phyloP scores from a whole-genome alignment of 2,113 vertebrate species.

The Colius striatus region DNA sequence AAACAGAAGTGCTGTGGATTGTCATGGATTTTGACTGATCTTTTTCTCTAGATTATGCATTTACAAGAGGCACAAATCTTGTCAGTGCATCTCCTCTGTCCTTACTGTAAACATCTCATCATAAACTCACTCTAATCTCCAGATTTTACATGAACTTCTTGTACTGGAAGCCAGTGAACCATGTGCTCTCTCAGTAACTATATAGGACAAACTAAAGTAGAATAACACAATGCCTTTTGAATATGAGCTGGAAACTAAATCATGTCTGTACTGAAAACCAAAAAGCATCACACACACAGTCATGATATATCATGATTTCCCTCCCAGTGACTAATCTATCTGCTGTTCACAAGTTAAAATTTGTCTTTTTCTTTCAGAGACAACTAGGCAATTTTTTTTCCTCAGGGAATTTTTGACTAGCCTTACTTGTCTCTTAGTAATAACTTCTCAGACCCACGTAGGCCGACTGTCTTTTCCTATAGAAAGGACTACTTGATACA shows the following conservation, averaged over 20 bases:
- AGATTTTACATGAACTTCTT: rapidly evolving
- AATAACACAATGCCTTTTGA: neutral
- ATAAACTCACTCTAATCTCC: neutral
- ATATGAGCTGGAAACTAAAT: neutral
- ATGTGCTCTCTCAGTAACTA: neutral
- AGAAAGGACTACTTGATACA: neutral
- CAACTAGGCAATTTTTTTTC: neutral
- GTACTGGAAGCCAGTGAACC: neutral
- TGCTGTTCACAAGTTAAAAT: neutral
- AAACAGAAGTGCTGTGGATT: neutral
- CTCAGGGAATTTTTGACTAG: neutral
- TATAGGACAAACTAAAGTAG: neutral
- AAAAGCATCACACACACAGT: neutral
- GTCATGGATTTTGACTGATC: neutral
- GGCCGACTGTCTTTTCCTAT: neutral
- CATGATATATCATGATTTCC: neutral
- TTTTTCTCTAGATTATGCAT: neutral
- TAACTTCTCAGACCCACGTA: neutral
- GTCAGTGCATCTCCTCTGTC: neutral
- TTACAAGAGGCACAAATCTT: neutral
- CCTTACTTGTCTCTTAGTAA: neutral
- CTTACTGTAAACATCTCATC: neutral
- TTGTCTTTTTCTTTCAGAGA: neutral
- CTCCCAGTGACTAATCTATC: neutral
- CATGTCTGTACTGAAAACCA: neutral